Evolutionary conservation across 2,113 vertebrate species (phyloP).

Genomic region (Monopterus albus): DNA sequence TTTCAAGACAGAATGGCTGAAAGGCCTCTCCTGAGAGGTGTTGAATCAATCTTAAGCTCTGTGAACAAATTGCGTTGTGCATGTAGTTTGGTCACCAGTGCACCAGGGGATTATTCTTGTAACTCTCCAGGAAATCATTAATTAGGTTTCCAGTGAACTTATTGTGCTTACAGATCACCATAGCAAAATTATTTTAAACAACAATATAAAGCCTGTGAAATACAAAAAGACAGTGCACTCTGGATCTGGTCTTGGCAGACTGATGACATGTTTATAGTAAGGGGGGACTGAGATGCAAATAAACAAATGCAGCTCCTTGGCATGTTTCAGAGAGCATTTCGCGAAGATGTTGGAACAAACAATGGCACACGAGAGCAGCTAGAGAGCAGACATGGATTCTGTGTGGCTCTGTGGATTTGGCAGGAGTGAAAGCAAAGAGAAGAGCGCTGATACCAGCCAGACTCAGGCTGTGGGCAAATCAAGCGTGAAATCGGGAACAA

Average conservation of each 20-base stretch:
- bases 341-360: conserved; percentile 43
- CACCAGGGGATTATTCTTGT: conserved; percentile 30
- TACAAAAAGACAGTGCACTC: not conserved
- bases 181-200: not conserved
- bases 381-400: conserved; percentile 39
- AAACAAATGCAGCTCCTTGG: conserved; percentile 70
- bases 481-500: conserved; percentile 82
- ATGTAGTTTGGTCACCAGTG: conserved; percentile 9
- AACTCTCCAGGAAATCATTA: conserved; percentile 42
- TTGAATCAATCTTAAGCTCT: conserved; percentile 62
- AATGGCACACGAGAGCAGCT: conserved; percentile 41
- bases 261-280: conserved; percentile 58
- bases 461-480: conserved; percentile 81
- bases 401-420: conserved; percentile 75
- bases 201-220: conserved; percentile 4
- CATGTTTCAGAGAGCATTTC: conserved; percentile 57
- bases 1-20: conserved; percentile 58
- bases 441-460: conserved; percentile 69
- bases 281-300: conserved; percentile 54
- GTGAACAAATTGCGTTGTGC: conserved; percentile 29
- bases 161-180: not conserved
- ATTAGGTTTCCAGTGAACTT: conserved; percentile 22
- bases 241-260: conserved; percentile 59
- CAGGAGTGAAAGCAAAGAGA: conserved; percentile 73
- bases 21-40: conserved; percentile 63